phyloP scores from a whole-genome alignment of 2,797 vertebrate species.

The Lemur catta region DNA sequence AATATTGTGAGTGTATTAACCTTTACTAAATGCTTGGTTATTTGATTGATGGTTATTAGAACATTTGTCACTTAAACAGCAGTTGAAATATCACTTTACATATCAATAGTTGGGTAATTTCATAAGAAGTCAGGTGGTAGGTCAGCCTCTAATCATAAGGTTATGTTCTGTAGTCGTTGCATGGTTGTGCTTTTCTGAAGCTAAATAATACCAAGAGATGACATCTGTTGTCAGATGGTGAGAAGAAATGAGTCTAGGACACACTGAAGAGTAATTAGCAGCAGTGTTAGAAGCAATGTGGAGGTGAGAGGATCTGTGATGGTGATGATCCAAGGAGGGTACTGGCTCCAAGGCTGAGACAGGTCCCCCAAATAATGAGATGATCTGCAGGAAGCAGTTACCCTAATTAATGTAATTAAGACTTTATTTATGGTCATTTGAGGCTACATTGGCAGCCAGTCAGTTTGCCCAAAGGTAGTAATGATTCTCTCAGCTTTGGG shows the following conservation, averaged over 20 bases:
- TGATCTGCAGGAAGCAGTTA: constrained; percentile 29
- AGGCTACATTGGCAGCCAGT: not conserved
- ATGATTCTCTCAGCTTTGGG: constrained; percentile 10
- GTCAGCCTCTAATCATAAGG: not conserved
- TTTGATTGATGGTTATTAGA: not conserved
- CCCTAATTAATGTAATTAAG: constrained; percentile 57
- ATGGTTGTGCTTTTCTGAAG: not conserved
- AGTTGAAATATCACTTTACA: not conserved
- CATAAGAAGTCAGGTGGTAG: not conserved
- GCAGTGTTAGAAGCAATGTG: not conserved
- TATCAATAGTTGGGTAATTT: not conserved
- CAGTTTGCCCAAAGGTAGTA: not conserved
- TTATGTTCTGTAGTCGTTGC: not conserved
- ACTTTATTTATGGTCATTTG: constrained; percentile 41
- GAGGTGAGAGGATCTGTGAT: not conserved
- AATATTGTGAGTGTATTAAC: not conserved
- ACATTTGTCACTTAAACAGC: not conserved
- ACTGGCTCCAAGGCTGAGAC: not conserved
- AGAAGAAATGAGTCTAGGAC: not conserved
- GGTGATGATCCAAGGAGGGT: not conserved
- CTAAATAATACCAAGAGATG: not conserved
- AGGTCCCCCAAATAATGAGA: not conserved
- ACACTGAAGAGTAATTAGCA: not conserved
- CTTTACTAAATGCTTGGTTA: not conserved
- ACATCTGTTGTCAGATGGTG: not conserved